These are phyloP conservation scores for Cyclophora albipunctata DNA, from an alignment of 2,888 invertebrate genomes.

Conservation along the genomic window DNA sequence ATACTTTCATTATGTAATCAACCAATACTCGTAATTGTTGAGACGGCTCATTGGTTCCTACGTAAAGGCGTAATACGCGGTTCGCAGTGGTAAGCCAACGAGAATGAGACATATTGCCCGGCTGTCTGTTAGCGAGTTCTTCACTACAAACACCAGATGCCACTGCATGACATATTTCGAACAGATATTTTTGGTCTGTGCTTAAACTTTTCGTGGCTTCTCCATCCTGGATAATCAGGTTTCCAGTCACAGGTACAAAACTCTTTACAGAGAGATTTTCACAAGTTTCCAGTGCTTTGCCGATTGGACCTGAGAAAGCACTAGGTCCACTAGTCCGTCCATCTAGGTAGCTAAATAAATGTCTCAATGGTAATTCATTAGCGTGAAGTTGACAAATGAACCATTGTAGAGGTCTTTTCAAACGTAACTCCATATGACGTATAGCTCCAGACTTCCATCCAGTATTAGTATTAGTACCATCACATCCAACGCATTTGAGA, in stretches of 20 bases:
- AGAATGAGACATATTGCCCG: constrained; percentile 17
- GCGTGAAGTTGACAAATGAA: no score
- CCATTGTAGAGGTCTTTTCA: background rate
- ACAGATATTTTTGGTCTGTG: constrained; percentile 3
- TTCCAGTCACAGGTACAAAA: background rate
- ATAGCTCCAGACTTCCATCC: constrained; percentile 16
- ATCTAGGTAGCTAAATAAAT: constrained; percentile 3
- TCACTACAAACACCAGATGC: constrained; percentile 2
- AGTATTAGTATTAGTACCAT: constrained; percentile 21
- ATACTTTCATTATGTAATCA: constrained; percentile 11
- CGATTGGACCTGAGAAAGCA: constrained; percentile 22
- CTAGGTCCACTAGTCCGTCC: constrained; percentile 19
- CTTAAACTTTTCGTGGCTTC: background rate
- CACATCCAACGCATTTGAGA: constrained; percentile 13
- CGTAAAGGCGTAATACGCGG: constrained; percentile 13
- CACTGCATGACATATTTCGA: background rate
- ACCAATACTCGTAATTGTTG: background rate
- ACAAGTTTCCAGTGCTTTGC: constrained; percentile 17
- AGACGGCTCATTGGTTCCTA: constrained; percentile 1
- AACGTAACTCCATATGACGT: background rate
- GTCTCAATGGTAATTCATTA: constrained; percentile 7
- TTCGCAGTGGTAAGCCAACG: constrained; percentile 20
- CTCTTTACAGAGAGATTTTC: background rate
- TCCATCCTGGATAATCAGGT: background rate
- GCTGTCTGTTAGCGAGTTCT: constrained; percentile 9